Evolutionary conservation across 2,888 invertebrate genomes (phyloP).

Genomic region (Lithophane semibrunnea): DNA sequence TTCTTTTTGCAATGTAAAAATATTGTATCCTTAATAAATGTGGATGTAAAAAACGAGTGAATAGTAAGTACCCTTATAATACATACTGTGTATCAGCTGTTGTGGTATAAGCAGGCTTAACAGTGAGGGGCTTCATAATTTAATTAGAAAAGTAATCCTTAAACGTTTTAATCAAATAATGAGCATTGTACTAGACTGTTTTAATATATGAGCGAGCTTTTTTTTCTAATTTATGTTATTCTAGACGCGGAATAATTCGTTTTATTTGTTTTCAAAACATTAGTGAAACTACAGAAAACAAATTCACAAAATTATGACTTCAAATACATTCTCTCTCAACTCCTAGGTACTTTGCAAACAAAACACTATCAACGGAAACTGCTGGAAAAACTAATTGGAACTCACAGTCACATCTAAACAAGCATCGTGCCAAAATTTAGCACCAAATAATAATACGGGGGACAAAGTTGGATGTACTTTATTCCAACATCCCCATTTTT

Average conservation of each 20-base stretch:
- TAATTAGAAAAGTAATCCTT: slow-evolving; percentile 1
- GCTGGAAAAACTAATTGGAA: slow-evolving; percentile 56
- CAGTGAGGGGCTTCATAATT: not conserved
- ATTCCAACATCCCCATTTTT: slow-evolving; percentile 60
- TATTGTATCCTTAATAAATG: slow-evolving; percentile 57
- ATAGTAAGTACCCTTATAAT: slow-evolving; percentile 1
- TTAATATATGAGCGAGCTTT: no score
- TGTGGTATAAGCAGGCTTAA: not conserved
- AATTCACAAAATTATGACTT: not conserved
- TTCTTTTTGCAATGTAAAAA: slow-evolving; percentile 50
- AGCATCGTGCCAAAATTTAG: slow-evolving; percentile 57
- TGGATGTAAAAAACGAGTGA: slow-evolving; percentile 25
- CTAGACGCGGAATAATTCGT: fast-evolving
- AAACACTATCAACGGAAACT: slow-evolving; percentile 29
- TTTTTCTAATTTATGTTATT: not conserved
- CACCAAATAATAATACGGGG: slow-evolving; percentile 52
- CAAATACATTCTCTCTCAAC: slow-evolving; percentile 16
- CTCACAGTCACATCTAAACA: slow-evolving; percentile 46
- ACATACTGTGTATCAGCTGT: slow-evolving; percentile 6
- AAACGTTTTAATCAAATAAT: not conserved
- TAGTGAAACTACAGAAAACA: not conserved
- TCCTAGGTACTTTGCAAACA: slow-evolving; percentile 32
- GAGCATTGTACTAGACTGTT: not conserved
- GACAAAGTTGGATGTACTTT: slow-evolving; percentile 57
- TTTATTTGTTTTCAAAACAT: not conserved